phyloP scores from a whole-genome alignment of 2,797 vertebrate species.

The Glyptemys insculpta region DNA sequence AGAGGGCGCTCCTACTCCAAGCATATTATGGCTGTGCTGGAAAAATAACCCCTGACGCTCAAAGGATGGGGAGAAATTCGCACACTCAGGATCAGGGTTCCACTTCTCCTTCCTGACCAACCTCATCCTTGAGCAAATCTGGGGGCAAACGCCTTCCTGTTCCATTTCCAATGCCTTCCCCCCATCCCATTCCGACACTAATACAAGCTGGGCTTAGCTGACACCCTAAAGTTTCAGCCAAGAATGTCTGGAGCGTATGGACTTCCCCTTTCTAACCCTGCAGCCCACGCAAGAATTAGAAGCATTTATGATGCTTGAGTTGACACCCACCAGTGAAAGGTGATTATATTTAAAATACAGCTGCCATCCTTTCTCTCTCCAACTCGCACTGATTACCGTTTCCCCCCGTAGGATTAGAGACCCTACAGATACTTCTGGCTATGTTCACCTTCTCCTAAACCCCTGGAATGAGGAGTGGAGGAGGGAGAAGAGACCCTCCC shows the following conservation, averaged over 20 bases:
- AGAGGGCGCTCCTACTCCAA: not conserved
- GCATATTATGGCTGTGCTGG: not conserved
- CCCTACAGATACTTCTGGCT: not conserved
- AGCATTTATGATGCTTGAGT: not conserved
- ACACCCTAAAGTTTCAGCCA: not conserved
- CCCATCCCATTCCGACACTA: not conserved
- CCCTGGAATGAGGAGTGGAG: not conserved
- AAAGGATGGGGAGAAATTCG: not conserved
- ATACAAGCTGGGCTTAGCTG: not conserved
- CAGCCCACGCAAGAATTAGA: not conserved
- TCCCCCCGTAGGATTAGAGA: not conserved
- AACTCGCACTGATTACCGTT: not conserved
- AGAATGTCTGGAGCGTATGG: not conserved
- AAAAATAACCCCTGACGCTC: not conserved
- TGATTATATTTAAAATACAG: not conserved
- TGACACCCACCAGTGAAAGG: not conserved
- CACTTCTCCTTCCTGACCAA: not conserved
- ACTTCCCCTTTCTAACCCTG: not conserved
- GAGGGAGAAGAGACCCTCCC: not conserved
- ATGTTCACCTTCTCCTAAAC: not conserved
- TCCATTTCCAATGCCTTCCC: not conserved
- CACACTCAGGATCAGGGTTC: not conserved
- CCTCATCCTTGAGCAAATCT: not conserved
- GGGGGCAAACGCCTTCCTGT: not conserved
- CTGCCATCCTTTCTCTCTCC: not conserved